These are phyloP conservation scores for Vulpes vulpes DNA, from an alignment of 2,113 vertebrate genomes.

Conservation along the genomic window DNA sequence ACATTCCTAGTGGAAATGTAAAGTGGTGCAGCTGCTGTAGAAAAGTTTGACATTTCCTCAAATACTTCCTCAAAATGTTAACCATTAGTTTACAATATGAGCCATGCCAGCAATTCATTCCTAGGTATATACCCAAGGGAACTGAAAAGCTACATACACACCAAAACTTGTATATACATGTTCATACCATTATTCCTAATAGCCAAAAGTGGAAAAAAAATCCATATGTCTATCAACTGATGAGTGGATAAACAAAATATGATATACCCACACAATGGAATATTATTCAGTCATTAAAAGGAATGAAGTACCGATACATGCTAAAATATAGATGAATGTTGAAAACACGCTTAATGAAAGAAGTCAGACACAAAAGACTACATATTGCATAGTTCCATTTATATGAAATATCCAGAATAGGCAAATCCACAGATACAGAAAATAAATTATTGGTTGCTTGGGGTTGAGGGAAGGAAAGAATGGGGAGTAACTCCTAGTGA, in stretches of 20 bases:
- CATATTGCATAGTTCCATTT: not conserved
- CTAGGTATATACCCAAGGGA: not conserved
- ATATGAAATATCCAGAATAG: not conserved
- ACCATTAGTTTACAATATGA: not conserved
- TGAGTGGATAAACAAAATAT: constrained; percentile 31
- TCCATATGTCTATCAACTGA: constrained; percentile 23
- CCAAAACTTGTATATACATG: constrained; percentile 3
- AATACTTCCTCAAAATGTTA: constrained; percentile 50
- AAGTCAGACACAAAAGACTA: not conserved
- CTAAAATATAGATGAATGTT: not conserved
- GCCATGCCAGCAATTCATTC: not conserved
- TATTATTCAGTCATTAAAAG: constrained; percentile 22
- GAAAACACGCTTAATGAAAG: constrained; percentile 25
- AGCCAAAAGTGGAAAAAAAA: not conserved
- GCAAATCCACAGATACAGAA: constrained; percentile 20
- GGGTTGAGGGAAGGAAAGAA: not conserved
- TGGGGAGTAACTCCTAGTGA: not conserved
- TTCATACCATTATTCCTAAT: constrained; percentile 45
- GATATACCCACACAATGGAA: not conserved
- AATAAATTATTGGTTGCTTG: not conserved
- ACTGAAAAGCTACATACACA: not conserved
- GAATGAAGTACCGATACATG: not conserved
- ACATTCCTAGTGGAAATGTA: not conserved
- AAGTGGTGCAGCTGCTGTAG: not conserved
- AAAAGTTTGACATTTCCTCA: constrained; percentile 38